These are phyloP conservation scores for Heliconius congener DNA, from an alignment of 1,140 invertebrate genomes.

Conservation along the genomic window DNA sequence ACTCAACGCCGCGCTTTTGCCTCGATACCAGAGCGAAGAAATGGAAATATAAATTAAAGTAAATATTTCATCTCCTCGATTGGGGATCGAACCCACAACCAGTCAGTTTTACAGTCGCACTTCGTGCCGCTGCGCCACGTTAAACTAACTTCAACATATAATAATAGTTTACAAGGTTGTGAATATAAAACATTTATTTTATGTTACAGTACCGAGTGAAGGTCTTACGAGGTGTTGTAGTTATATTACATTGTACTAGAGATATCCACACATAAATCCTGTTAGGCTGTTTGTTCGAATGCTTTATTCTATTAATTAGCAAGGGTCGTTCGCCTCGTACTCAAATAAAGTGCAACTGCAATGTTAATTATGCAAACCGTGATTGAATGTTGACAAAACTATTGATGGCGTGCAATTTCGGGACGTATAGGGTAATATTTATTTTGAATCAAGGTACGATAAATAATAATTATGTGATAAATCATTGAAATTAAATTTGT, in stretches of 20 bases:
- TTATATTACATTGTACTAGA: neutral
- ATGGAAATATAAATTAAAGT: too few species aligned
- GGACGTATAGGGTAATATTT: neutral
- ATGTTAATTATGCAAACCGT: constrained; percentile 8
- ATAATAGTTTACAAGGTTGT: neutral
- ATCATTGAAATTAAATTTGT: neutral
- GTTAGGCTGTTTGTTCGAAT: constrained; percentile 1
- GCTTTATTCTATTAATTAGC: constrained; percentile 19
- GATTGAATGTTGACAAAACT: constrained; percentile 9
- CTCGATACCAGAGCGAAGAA: too few species aligned
- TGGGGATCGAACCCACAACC: too few species aligned
- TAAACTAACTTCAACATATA: neutral
- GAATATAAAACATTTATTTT: constrained; percentile 18
- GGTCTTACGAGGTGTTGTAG: neutral
- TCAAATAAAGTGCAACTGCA: constrained; percentile 11
- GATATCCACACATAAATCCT: constrained; percentile 11
- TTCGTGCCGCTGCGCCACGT: too few species aligned
- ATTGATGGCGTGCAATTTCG: neutral
- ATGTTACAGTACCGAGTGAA: neutral
- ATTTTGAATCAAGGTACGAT: neutral
- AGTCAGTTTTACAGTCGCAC: too few species aligned
- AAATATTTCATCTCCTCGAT: too few species aligned
- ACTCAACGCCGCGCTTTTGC: too few species aligned
- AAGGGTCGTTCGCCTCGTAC: constrained; percentile 13
- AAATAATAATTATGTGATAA: neutral